Base-by-base conservation (phyloP, 2,797 vertebrate species). In the Smutsia gigantea region DNA sequence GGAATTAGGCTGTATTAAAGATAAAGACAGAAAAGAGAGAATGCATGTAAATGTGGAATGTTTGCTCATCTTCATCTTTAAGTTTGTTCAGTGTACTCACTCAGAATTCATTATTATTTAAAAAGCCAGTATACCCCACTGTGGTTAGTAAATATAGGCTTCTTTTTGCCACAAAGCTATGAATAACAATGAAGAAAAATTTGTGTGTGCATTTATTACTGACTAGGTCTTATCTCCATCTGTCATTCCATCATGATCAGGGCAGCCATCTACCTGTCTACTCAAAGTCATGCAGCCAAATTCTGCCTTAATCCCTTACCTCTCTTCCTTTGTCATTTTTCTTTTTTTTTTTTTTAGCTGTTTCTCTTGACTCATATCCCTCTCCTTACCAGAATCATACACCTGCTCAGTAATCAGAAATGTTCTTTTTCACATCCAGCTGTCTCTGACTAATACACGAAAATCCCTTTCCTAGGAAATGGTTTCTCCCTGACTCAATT, bases 401-500 rank as follows among this genome's bases (percentile, higher is more conserved):
- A 90, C 85, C 42, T 95, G 82, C 27, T 63, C 21, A 21, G 7
- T n/a, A 79, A 71, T 90, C 27, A 74, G 42, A 95, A 72, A 46
- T 57, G 31, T 89, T 93, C 13, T 91, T n/a, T 95, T 92, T 85
- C 42, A 61, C 8, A 49, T 14, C 2, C 90, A 90, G 64, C 68
- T 95, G 34, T 89, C 68, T 88, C 90, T 95, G 78, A 95, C n/a
- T 95, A 94, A 97, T 74, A 68, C 31, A 19, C 7, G 23, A 92
- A 93, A 87, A 51, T 1, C 2, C n/a, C 27, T 94, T 89, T n/a
- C 13, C 17, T 74, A 95, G 68, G 51, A 97, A 97, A 92, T 87
- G 63, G 3, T 42, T 93, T 71, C 83, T 59, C 25, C 29, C 53
- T 90, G 85, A 95, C 37, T 95, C 77, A 89, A 46, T 85, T 88